Evolutionary conservation across 2,888 invertebrate species (phyloP).

Genomic region (Ecdyonurus torrentis): DNA sequence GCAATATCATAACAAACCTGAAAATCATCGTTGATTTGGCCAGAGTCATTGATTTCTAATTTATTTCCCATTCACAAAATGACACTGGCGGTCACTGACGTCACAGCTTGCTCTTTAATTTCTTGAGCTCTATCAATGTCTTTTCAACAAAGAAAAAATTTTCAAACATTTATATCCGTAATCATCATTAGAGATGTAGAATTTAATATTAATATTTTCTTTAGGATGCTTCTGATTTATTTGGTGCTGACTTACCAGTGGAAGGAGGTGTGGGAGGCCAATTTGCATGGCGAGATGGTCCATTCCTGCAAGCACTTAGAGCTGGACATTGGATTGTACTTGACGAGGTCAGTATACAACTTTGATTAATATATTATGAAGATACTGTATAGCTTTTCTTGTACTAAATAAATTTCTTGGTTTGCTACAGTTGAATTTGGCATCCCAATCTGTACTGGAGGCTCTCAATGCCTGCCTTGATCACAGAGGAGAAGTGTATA

Average conservation of each 20-base stretch:
- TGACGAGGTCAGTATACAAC: slow-evolving; percentile 50
- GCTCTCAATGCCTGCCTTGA: slow-evolving; percentile 97
- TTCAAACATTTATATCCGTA: not conserved
- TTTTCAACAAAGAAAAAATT: not conserved
- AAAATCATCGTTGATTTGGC: no score
- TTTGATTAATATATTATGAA: not conserved
- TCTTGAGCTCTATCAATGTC: not conserved
- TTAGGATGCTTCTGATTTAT: slow-evolving; percentile 88
- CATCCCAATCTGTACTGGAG: slow-evolving; percentile 95
- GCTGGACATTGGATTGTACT: slow-evolving; percentile 90
- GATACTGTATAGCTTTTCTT: not conserved
- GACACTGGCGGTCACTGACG: no score
- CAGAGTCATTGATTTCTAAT: no score
- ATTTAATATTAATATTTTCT: slow-evolving; percentile 4
- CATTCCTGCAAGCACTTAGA: slow-evolving; percentile 80
- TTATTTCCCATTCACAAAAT: no score
- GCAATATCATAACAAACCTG: no score
- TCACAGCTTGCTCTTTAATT: no score
- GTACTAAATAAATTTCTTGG: not conserved
- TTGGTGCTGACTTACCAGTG: slow-evolving; percentile 92
- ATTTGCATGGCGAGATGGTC: slow-evolving; percentile 95
- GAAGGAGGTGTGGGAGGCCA: slow-evolving; percentile 71
- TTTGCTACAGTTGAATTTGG: slow-evolving; percentile 61
- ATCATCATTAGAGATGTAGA: not conserved
- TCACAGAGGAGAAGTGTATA: slow-evolving; percentile 88